Base-by-base conservation (phyloP, 2,797 vertebrate genomes). In the Rhadinocentrus ornatus region DNA sequence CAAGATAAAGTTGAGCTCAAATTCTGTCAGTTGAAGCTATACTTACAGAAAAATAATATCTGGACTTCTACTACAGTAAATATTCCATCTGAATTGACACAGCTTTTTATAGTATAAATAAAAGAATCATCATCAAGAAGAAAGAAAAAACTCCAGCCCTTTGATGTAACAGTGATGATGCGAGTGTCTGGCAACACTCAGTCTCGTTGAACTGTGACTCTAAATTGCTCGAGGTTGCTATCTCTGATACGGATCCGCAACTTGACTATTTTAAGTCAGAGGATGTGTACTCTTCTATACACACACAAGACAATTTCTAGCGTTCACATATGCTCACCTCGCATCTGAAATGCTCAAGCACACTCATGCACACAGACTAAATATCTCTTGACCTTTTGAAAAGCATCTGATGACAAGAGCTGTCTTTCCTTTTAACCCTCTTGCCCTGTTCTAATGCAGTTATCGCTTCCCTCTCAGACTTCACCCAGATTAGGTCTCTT, bases 381-480 rank as follows among this genome's bases (percentile, higher is more conserved):
- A 78, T 82, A 77, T 84, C 87, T 73, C 55, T 71, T 88, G 89
- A 88, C 87, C 91, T 91, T 93, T 84, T 83, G 87, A 82, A 66
- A 88, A 91, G 84, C 80, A 71, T 35, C 71, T 32, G 90, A 90
- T 91, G 91, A 91, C 91, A 91, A 90, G 84, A 87, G 86, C 90
- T 93, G 92, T 93, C 90, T 93, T 84, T 90, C 84, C 89, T 93
- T 94, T 95, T 94, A 93, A 95, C 94, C 93, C 91, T 89, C 83
- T 85, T 81, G 86, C 81, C 90, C 90, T 61, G 37, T 90, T 89
- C 91, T 90, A 86, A 80, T 81, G 82, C 59, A 75, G 86, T 93
- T 94, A 95, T 95, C 93, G 50, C 84, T 62, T 74, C 79, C 79
- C 86, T 83, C 91, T 92, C 85, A 88, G 84, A 90, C 92, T 84